Evolutionary conservation across 2,797 vertebrate species (phyloP).

Genomic region (Cynodonichthys magdalenae): DNA sequence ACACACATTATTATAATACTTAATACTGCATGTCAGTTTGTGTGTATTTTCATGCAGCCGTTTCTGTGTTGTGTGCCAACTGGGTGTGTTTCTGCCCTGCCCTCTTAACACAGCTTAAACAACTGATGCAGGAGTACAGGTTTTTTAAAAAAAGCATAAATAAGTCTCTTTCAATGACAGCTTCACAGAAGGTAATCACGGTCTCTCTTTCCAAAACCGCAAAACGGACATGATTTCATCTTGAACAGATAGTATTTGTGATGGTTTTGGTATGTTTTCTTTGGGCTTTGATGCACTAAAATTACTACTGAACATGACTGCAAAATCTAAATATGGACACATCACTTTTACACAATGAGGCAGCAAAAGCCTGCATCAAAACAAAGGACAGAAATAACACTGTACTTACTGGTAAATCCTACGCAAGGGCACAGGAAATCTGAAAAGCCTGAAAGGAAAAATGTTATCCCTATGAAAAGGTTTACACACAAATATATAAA

Average conservation of each 20-base stretch:
- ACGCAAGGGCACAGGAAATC: slow-evolving; percentile 69
- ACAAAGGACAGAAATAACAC: slow-evolving; percentile 52
- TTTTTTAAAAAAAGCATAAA: slow-evolving; percentile 14
- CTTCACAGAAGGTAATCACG: slow-evolving; percentile 18
- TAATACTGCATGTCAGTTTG: slow-evolving; percentile 13
- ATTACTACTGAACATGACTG: slow-evolving; percentile 37
- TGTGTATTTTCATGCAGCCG: slow-evolving; percentile 42
- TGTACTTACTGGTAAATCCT: slow-evolving; percentile 74
- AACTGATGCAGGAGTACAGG: slow-evolving; percentile 8
- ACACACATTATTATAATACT: slow-evolving; percentile 42
- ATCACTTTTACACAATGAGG: slow-evolving; percentile 36
- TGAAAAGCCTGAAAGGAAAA: slow-evolving; percentile 63
- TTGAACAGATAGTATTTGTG: slow-evolving; percentile 31
- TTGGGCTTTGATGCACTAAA: slow-evolving; percentile 45
- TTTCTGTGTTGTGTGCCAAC: slow-evolving; percentile 65
- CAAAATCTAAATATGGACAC: slow-evolving; percentile 59
- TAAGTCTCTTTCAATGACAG: slow-evolving; percentile 36
- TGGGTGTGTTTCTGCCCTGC: slow-evolving; percentile 58
- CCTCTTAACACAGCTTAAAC: slow-evolving; percentile 10
- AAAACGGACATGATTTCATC: slow-evolving; percentile 59
- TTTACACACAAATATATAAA: not conserved
- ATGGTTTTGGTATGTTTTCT: slow-evolving; percentile 41
- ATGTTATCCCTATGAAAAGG: slow-evolving; percentile 28
- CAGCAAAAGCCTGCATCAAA: slow-evolving; percentile 51
- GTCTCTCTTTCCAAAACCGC: slow-evolving; percentile 28